A percentile compares a stretch with the other conserved stretches of the same genome.
These are phyloP conservation scores for Bos javanicus DNA, from an alignment of 2,113 vertebrate genomes.

Conservation along the genomic window DNA sequence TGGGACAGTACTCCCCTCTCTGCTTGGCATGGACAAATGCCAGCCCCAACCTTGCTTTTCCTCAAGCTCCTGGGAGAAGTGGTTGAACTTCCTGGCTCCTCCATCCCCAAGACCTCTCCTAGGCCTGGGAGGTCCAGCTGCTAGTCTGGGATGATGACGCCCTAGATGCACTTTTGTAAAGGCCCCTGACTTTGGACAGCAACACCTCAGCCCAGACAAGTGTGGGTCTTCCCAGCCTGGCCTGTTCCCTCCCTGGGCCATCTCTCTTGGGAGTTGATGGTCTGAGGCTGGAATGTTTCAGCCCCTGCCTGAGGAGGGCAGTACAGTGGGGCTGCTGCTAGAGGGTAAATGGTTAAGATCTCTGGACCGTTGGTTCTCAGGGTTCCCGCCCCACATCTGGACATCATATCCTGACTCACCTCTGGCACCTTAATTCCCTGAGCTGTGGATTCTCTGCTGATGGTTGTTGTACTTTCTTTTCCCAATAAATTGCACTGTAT, in stretches of 20 bases:
- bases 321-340: neutral
- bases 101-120: neutral
- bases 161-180: neutral
- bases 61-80: neutral
- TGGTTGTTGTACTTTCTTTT: neutral
- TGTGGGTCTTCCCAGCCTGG: neutral
- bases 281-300: neutral
- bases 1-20: neutral
- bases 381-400: neutral
- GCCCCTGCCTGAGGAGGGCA: neutral
- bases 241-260: neutral
- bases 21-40: neutral
- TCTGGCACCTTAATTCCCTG: neutral
- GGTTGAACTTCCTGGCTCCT: neutral
- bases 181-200: neutral
- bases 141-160: neutral
- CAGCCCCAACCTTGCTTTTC: neutral
- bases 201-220: neutral
- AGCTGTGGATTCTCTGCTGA: neutral
- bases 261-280: neutral
- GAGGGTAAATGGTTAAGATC: neutral
- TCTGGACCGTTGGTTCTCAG: neutral
- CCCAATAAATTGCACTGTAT: constrained; percentile 53
- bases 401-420: neutral
- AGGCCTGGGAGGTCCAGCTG: neutral